Percentiles rank a stretch among this genome's conserved stretches.
These are phyloP conservation scores for Tachina lurida DNA, from an alignment of 2,888 invertebrate species.

Conservation along the genomic window DNA sequence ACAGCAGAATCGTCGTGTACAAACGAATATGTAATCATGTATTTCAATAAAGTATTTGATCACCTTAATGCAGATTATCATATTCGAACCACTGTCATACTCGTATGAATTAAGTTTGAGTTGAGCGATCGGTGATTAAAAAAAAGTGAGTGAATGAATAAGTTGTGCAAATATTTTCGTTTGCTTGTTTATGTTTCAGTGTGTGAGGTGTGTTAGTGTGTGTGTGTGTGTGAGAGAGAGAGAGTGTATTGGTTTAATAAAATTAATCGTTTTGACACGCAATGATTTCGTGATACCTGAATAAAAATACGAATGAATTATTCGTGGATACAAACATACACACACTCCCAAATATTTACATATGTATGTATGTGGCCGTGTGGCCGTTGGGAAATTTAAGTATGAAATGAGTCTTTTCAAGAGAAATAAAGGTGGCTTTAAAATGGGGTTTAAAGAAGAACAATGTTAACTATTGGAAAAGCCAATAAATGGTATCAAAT, in stretches of 20 bases:
- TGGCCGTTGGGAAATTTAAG: too few species aligned
- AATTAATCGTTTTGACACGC: slow-evolving; percentile 70
- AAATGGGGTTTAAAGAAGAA: too few species aligned
- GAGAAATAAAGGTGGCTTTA: too few species aligned
- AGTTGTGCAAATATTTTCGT: slow-evolving; percentile 21
- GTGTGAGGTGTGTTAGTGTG: background rate
- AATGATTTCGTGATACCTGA: slow-evolving; percentile 69
- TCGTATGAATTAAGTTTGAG: slow-evolving; percentile 1
- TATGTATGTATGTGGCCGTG: background rate
- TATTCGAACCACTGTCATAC: background rate
- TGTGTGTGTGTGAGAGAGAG: background rate
- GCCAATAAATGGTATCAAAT: too few species aligned
- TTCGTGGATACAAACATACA: background rate
- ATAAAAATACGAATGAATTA: slow-evolving; percentile 20
- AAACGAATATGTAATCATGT: background rate
- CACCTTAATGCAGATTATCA: background rate
- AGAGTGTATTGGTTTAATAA: slow-evolving; percentile 43
- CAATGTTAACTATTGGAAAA: too few species aligned
- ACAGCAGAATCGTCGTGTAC: too few species aligned
- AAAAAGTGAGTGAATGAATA: slow-evolving; percentile 10
- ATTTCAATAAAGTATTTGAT: background rate
- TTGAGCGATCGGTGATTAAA: slow-evolving; percentile 6
- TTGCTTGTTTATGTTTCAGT: background rate
- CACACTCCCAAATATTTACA: background rate
- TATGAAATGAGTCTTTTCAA: too few species aligned